These are phyloP conservation scores for Mimas tiliae DNA, from an alignment of 2,888 invertebrate genomes.

Conservation along the genomic window DNA sequence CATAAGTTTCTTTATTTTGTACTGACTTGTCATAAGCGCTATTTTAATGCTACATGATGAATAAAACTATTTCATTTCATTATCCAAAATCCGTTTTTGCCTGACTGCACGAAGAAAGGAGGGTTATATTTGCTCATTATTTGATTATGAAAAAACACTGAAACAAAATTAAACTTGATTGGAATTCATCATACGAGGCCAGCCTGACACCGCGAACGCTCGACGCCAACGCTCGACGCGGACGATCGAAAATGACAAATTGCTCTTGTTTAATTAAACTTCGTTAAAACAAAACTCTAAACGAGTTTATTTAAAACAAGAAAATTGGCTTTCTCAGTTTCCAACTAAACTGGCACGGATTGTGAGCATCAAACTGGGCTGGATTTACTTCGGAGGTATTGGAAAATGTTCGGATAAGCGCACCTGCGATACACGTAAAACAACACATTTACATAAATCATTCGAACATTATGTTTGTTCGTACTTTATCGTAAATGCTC, in stretches of 20 bases:
- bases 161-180: neutral
- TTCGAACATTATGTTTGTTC: neutral
- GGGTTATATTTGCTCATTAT: neutral
- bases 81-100: too few relatives aligned
- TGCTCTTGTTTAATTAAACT: neutral
- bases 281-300: constrained; percentile 7
- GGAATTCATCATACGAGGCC: neutral
- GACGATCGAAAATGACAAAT: too few relatives aligned
- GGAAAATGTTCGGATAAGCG: constrained; percentile 18
- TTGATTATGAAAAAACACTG: neutral
- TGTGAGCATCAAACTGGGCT: constrained; percentile 2
- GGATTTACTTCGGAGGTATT: constrained; percentile 23
- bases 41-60: too few relatives aligned
- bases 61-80: too few relatives aligned
- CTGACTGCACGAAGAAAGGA: too few relatives aligned
- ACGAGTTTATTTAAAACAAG: constrained; percentile 13
- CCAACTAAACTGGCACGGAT: neutral
- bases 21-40: too few relatives aligned
- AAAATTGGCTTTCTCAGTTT: constrained; percentile 20
- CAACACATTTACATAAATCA: constrained; percentile 25
- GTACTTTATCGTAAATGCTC: too few relatives aligned
- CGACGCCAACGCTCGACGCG: too few relatives aligned
- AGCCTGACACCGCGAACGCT: neutral
- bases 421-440: constrained; percentile 28
- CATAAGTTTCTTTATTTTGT: too few relatives aligned